phyloP scores from a whole-genome alignment of 2,888 invertebrate species.

The Agrochola circellaris region DNA sequence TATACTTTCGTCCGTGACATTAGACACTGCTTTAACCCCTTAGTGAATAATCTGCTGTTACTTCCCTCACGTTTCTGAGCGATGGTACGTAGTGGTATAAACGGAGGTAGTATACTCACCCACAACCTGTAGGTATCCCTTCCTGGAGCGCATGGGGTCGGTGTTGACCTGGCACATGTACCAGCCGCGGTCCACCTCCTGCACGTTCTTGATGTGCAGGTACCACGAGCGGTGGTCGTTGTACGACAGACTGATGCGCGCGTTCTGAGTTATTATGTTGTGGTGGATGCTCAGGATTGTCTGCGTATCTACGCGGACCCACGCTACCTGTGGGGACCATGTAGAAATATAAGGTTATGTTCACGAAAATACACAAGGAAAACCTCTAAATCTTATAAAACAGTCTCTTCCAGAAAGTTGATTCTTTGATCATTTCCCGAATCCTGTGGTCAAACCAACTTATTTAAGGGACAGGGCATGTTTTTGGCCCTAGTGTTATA shows the following conservation, averaged over 20 bases:
- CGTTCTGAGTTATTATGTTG: conserved; percentile 97
- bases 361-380: background rate
- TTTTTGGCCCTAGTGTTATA: background rate
- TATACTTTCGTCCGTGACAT: background rate
- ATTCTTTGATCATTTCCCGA: background rate
- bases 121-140: conserved; percentile 97
- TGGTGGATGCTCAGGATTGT: conserved; percentile 98
- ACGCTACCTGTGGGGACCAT: conserved; percentile 93
- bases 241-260: conserved; percentile 95
- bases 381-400: background rate
- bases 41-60: background rate
- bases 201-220: conserved; percentile 96
- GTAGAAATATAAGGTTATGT: background rate
- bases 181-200: conserved; percentile 97
- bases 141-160: conserved; percentile 97
- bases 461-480: background rate
- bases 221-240: conserved; percentile 98
- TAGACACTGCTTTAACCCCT: background rate
- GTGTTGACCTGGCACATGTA: conserved; percentile 98
- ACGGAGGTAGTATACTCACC: conserved; percentile 92
- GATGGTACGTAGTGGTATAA: conserved; percentile 86
- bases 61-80: conserved; percentile 93
- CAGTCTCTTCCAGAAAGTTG: background rate
- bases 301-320: conserved; percentile 98
- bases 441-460: background rate